Base-by-base conservation (phyloP, 2,888 invertebrate species). In the Phymatocera aterrima region DNA sequence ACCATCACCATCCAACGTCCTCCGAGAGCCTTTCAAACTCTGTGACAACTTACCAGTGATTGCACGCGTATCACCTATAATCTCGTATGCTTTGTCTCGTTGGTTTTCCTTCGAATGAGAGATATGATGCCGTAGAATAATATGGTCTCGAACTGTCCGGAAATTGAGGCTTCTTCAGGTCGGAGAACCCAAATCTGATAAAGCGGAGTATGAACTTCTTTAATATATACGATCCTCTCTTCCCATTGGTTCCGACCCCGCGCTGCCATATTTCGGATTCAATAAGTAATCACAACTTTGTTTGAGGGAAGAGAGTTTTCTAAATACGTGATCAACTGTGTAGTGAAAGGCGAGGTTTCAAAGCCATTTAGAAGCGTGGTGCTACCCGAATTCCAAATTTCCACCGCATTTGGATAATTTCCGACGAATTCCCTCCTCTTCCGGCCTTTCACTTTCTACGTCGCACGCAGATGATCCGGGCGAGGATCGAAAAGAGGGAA, bases 231-330 rank as follows among this genome's bases (percentile, higher is more conserved):
- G 68, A 24, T n/a, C 18, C 61, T 64, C 60, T 28, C 61, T 64
- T 37, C 34, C 28, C 28, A 28, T 24, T 12, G 54, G 24, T 15
- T 51, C n/a, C 1, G 51, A 4, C 61, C 6, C 12, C 51, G 51
- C 57, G 28, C 61, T 64, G 18, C 37, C 18, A 43, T 72, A 48
- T 72, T 34, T 24, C 48, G 51, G 51, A 48, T 72, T 72, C 72
- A 54, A 72, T 72, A 72, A 72, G 72, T 72, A 72, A 72, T 72
- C 51, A 72, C 51, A 72, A 72, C 72, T 72, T 72, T 48, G 28
- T 51, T 34, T 51, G 18, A 28, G 68, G 15, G 28, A 21, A 68
- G 43, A 54, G 75, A 57, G 28, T 57, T 60, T 75, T 57, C 37
- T 75, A 37, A 57, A 60, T 72, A 51, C 57, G 75, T 75, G 75